Evolutionary conservation across 2,888 invertebrate species (phyloP), one percentile per base, ranked within the genome.

Genomic region (Odontothrips loti): DNA sequence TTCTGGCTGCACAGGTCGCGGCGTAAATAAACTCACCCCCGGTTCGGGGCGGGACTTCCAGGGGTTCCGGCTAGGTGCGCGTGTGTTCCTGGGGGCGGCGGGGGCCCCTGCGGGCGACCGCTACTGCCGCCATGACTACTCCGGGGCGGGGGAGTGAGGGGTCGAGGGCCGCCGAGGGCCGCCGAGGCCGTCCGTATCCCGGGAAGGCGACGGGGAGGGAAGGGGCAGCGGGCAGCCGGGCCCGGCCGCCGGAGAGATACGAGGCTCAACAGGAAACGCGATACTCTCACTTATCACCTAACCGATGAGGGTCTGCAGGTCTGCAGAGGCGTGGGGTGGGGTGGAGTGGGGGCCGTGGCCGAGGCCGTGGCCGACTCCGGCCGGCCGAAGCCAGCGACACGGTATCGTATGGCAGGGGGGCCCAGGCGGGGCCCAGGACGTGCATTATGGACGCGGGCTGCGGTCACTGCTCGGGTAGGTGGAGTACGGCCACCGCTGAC

Each of bases 281-380:
- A 68, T 68, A 68, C 68, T 68, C 68, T 68, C 68, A 68, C 68
- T 68, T 68, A 68, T 68, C 68, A 68, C 23, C 68, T 23, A 23
- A 68, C 68, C 68, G 68, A 68, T 68, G 68, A 68, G 68, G 58
- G 20, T 20, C 58, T 4, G 20, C 20, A 6, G 58, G 20, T 20
- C 58, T 4, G 20, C 20, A 6, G 15, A 15, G 20, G 20, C 58
- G 17, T 11, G 58, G 51, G 51, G 15, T 20, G 51, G 15, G 20
- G 51, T 20, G 51, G 15, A 8, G 48, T 48, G 48, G 48, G 8
- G 48, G 48, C 12, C 10, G 48, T 48, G 48, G 48, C 48, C 48
- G 10, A 48, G 48, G 48, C 48, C n/a, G n/a, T n/a, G 48, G 48
- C 63, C 63, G 4, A 15, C 63, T 63, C 63, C 6, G 63, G 15